Conservation (phyloP, 2,888 invertebrate species). For the Arctia plantaginis region DNA sequence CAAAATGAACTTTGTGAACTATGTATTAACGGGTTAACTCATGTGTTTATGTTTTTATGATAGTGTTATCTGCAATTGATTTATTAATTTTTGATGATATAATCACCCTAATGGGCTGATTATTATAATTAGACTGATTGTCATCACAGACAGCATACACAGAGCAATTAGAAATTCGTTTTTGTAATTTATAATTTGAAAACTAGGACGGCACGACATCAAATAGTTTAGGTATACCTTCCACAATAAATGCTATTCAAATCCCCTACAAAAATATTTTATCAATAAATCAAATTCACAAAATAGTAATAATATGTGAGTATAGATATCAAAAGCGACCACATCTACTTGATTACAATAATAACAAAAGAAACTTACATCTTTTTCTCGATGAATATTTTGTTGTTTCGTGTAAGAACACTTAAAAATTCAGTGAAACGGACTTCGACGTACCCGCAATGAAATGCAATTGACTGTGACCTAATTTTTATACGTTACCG, state of each 20-base stretch:
- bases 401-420: not conserved
- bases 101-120: not conserved
- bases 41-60: constrained; percentile 1
- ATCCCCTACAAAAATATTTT: too few species aligned
- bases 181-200: not conserved
- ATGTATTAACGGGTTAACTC: not conserved
- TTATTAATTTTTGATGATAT: not conserved
- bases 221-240: too few species aligned
- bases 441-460: not conserved
- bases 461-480: constrained; percentile 46
- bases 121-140: not conserved
- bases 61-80: not conserved
- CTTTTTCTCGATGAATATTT: not conserved
- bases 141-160: not conserved
- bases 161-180: not conserved
- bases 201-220: not conserved
- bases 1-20: not conserved
- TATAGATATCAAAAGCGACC: too few species aligned
- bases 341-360: not conserved
- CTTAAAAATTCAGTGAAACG: not conserved
- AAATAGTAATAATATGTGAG: too few species aligned
- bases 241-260: too few species aligned
- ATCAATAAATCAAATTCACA: too few species aligned
- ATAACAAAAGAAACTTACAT: not conserved
- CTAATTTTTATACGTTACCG: constrained; percentile 37